Conservation (phyloP, 2,113 vertebrate genomes). For the Limanda limanda region DNA sequence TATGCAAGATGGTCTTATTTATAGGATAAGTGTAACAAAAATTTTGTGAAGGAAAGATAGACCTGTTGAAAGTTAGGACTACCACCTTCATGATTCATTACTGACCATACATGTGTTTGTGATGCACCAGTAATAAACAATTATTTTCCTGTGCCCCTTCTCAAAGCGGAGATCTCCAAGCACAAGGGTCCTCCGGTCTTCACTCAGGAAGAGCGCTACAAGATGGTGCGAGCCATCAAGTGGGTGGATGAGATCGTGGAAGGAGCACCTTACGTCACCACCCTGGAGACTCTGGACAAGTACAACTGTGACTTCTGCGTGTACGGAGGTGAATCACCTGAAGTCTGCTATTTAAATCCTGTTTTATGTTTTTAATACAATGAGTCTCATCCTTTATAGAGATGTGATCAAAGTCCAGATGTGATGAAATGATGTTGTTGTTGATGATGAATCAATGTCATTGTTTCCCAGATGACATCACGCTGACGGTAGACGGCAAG, state of each 20-base stretch:
- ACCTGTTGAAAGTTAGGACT: not conserved
- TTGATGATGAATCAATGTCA: not conserved
- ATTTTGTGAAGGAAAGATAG: no score
- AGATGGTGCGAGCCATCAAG: constrained; percentile 97
- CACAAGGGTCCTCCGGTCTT: constrained; percentile 98
- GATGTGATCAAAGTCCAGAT: not conserved
- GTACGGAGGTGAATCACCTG: constrained; percentile 88
- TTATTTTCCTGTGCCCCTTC: not conserved
- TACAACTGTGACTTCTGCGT: constrained; percentile 97
- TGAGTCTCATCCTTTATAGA: not conserved
- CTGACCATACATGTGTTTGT: not conserved
- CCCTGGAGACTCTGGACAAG: constrained; percentile 93
- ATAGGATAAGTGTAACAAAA: not conserved
- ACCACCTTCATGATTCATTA: not conserved
- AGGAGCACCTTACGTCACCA: constrained; percentile 96
- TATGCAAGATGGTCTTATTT: not conserved
- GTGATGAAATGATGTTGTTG: not conserved
- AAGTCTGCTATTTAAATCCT: not conserved
- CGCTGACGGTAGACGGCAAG: constrained; percentile 92
- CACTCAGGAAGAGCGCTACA: constrained; percentile 95
- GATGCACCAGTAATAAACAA: not conserved
- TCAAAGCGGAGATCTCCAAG: constrained; percentile 92
- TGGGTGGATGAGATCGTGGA: constrained; percentile 98
- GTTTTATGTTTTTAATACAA: not conserved
- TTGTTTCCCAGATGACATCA: constrained; percentile 90